Base-by-base conservation (phyloP, 2,888 invertebrate species). In the Parascotia fuliginaria region DNA sequence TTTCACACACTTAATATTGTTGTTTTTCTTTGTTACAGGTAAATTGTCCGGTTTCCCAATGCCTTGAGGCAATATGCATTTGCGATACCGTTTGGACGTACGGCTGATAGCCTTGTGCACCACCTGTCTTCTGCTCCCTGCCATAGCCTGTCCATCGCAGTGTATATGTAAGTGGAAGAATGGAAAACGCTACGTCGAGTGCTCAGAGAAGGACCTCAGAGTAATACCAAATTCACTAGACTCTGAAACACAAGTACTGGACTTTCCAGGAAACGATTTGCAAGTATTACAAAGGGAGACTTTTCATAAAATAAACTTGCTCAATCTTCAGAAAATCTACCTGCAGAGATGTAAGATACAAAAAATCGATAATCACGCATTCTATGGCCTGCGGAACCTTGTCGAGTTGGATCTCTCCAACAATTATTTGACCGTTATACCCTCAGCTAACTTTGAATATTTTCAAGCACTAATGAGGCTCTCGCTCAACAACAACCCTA, bases 91-190 rank as follows among this genome's bases (percentile, higher is more conserved):
- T 67, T 73, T 90, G 55, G 85, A 90, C 70, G 79, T 85, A 72
- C 83, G 90, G 85, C 87, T 91, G 46, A 72, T 92, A 46, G 91
- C 87, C 76, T 77, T 92, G 56, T 91, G 87, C 80, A 90, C 89
- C 42, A 89, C 89, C 50, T 91, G 87, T 66, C 69, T 91, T 43
- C 78, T 91, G 27, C 82, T 91, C 15, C 89, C 88, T 1, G 88
- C 85, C 31, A 79, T 88, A 60, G 93, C 94, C 41, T 97, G 97
- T 80, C 97, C 97, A 16, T 89, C 94, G 27, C 94, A 95, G 62
- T 98, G 98, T 85, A 93, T 94, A 48, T 98, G 98, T 93, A 97
- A 97, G 83, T 98, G 98, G 98, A 97, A 97, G 85, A 96, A 96
- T 77, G 98, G 98, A 38, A 98, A 98, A 79, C 96, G 97, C 79